phyloP scores from a whole-genome alignment of 2,113 vertebrate genomes.

The Paralichthys olivaceus region DNA sequence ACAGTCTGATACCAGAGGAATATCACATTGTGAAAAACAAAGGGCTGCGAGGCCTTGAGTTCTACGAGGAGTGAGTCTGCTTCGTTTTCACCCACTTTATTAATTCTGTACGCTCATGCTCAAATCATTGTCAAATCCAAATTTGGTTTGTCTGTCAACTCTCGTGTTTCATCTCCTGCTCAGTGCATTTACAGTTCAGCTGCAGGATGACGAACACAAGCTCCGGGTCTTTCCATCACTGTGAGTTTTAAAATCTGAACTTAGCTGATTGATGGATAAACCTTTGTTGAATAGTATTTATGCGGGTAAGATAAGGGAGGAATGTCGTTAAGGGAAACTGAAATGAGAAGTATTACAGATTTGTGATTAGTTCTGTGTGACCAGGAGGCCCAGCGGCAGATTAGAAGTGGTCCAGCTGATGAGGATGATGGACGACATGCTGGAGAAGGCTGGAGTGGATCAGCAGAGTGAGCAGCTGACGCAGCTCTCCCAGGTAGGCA shows the following conservation, averaged over 20 bases:
- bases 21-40: slow-evolving; percentile 89
- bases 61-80: slow-evolving; percentile 87
- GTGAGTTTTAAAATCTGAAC: slow-evolving; percentile 77
- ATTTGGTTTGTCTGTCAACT: background rate
- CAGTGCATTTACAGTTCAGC: slow-evolving; percentile 90
- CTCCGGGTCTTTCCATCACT: slow-evolving; percentile 87
- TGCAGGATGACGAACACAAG: slow-evolving; percentile 87
- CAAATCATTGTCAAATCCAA: background rate
- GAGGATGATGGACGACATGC: slow-evolving; percentile 89
- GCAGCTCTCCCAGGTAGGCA: slow-evolving; percentile 84
- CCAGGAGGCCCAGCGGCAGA: slow-evolving; percentile 88
- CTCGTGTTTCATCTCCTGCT: slow-evolving; percentile 21
- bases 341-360: background rate
- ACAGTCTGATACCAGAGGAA: slow-evolving; percentile 88
- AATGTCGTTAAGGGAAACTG: background rate
- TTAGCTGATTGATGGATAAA: background rate
- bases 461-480: slow-evolving; percentile 75
- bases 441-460: slow-evolving; percentile 86
- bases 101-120: background rate
- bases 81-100: background rate
- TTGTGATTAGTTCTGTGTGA: slow-evolving; percentile 3
- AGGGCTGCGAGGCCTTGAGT: slow-evolving; percentile 85
- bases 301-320: background rate
- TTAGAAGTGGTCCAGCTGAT: slow-evolving; percentile 87
- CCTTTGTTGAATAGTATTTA: background rate